phyloP scores from a whole-genome alignment of 2,888 invertebrate genomes.

The Fragum fragum region DNA sequence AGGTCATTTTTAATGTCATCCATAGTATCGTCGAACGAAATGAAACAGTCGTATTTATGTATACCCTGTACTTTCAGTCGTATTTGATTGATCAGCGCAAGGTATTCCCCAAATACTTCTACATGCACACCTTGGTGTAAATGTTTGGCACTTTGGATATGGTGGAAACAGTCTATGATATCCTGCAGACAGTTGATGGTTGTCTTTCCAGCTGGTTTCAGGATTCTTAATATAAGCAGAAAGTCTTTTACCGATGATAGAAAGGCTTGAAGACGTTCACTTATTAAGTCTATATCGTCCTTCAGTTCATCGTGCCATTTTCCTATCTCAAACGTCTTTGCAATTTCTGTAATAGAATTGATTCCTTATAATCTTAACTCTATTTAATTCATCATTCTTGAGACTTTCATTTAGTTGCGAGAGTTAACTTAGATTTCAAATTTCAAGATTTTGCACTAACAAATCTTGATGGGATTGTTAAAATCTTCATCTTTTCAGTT shows the following conservation, averaged over 20 bases:
- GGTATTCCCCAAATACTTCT: conserved; percentile 69
- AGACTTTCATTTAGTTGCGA: no score
- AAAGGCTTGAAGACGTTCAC: conserved; percentile 56
- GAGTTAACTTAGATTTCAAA: no score
- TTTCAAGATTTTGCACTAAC: no score
- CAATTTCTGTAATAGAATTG: conserved; percentile 31
- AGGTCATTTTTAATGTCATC: conserved; percentile 52
- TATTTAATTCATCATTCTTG: no score
- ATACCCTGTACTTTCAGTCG: conserved; percentile 65
- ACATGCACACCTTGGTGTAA: conserved; percentile 63
- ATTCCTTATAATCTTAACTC: no score
- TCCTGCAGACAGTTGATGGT: conserved; percentile 61
- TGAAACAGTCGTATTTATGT: conserved; percentile 41
- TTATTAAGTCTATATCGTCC: conserved; percentile 44
- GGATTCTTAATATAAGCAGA: conserved; percentile 66
- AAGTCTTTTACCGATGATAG: conserved; percentile 61
- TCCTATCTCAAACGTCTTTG: conserved; percentile 44
- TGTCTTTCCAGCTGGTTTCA: conserved; percentile 54
- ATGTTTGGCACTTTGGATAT: conserved; percentile 46
- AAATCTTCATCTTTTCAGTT: no score
- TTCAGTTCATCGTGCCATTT: conserved; percentile 44
- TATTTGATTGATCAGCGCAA: conserved; percentile 69
- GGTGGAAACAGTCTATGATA: conserved; percentile 57
- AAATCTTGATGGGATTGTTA: no score
- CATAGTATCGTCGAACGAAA: conserved; percentile 49